phyloP scores from a whole-genome alignment of 2,113 vertebrate species.

The Rhea pennata region DNA sequence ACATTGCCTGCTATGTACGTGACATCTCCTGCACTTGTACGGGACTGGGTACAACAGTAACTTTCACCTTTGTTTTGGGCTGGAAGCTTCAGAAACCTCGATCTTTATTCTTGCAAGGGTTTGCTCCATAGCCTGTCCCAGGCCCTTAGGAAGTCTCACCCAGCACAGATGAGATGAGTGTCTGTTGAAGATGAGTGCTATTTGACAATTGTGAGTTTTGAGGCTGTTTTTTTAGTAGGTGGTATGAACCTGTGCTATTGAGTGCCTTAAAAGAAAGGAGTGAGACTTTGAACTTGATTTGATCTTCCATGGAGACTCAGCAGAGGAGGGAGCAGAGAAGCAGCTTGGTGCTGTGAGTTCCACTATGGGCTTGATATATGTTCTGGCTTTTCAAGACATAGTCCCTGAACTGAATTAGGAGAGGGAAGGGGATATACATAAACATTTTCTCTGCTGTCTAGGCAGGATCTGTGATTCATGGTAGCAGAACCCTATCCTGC shows the following conservation, averaged over 20 bases:
- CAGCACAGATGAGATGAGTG: neutral
- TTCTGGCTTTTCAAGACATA: neutral
- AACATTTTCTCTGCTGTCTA: neutral
- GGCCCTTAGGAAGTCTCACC: neutral
- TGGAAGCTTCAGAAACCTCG: neutral
- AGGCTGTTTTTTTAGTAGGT: neutral
- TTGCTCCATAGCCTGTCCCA: accelerated
- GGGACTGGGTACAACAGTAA: neutral
- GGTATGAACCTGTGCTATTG: accelerated
- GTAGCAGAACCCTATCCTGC: neutral
- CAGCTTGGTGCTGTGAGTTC: neutral
- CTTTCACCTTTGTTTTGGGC: too few relatives aligned
- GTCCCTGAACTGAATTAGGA: neutral
- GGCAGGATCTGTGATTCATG: neutral
- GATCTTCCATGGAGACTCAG: neutral
- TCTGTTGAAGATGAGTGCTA: neutral
- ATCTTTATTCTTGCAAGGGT: neutral
- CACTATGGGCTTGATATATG: accelerated
- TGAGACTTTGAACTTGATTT: neutral
- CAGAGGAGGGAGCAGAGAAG: neutral
- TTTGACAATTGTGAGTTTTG: neutral
- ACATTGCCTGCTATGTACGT: accelerated
- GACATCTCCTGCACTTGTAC: accelerated
- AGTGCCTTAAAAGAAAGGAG: neutral
- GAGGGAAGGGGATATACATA: neutral